phyloP scores from a whole-genome alignment of 1,140 invertebrate genomes.

The Ceratitis capitata region DNA sequence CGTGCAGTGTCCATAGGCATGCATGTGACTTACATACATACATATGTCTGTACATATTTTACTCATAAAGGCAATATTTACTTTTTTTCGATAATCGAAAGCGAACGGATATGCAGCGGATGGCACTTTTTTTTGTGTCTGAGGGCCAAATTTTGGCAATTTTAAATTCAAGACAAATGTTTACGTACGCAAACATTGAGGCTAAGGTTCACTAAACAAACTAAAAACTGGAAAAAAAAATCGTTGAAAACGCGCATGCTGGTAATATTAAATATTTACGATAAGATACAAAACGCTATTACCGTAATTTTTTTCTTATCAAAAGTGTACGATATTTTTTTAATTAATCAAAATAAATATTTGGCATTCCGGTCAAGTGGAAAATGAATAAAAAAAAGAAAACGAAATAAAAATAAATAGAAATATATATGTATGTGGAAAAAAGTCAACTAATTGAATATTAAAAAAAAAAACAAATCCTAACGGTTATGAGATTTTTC shows the following conservation, averaged over 20 bases:
- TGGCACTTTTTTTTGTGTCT: not conserved
- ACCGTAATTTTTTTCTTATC: not conserved
- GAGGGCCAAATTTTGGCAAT: not conserved
- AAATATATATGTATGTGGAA: not conserved
- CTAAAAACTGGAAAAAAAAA: not conserved
- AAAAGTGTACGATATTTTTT: not conserved
- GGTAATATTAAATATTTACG: not conserved
- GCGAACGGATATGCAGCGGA: not conserved
- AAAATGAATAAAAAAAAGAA: not conserved
- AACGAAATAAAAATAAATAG: conserved; percentile 9
- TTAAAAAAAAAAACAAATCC: not conserved
- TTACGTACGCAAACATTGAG: not conserved
- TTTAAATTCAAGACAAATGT: not conserved
- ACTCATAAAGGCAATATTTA: no score
- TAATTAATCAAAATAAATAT: conserved; percentile 33
- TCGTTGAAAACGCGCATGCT: not conserved
- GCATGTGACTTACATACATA: not conserved
- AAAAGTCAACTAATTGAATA: not conserved
- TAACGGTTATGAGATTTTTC: not conserved
- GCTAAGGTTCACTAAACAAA: not conserved
- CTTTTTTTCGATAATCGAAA: not conserved
- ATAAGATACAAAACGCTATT: not conserved
- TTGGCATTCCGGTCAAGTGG: conserved; percentile 14
- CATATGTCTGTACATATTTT: not conserved
- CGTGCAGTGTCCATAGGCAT: not conserved